Evolutionary conservation across 2,797 vertebrate species (phyloP).

Genomic region (Phyllotis vaccarum): DNA sequence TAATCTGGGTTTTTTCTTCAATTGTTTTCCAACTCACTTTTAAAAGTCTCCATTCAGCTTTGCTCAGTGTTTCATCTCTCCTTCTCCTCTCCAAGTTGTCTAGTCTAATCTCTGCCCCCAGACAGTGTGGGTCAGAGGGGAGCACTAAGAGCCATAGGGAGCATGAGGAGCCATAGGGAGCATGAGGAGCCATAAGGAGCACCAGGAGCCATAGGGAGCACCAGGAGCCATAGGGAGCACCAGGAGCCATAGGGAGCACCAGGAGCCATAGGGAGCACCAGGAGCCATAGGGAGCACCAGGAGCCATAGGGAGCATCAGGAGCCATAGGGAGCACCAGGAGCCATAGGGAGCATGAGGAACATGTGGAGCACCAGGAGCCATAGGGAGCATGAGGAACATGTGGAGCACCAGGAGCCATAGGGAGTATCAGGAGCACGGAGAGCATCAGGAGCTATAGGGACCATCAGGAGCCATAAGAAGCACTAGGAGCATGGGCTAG

Average conservation of each 20-base stretch:
- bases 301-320: background rate
- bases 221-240: too few relatives aligned
- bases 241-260: too few relatives aligned
- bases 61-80: background rate
- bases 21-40: background rate
- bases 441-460: background rate
- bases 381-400: too few relatives aligned
- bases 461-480: too few relatives aligned
- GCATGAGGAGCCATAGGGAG: too few relatives aligned
- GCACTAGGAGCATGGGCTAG: too few relatives aligned
- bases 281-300: too few relatives aligned
- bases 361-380: too few relatives aligned
- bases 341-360: too few relatives aligned
- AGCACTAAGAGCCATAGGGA: background rate
- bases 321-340: too few relatives aligned
- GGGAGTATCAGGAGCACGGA: background rate
- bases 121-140: background rate
- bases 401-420: background rate
- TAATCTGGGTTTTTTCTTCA: background rate
- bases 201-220: too few relatives aligned
- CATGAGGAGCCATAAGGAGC: too few relatives aligned
- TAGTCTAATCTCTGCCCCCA: background rate
- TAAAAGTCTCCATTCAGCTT: background rate
- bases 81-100: background rate
- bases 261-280: background rate